Evolutionary conservation across 64 coral and sea anemone species (phyloP).

Genomic region (Trachythela sp.): DNA sequence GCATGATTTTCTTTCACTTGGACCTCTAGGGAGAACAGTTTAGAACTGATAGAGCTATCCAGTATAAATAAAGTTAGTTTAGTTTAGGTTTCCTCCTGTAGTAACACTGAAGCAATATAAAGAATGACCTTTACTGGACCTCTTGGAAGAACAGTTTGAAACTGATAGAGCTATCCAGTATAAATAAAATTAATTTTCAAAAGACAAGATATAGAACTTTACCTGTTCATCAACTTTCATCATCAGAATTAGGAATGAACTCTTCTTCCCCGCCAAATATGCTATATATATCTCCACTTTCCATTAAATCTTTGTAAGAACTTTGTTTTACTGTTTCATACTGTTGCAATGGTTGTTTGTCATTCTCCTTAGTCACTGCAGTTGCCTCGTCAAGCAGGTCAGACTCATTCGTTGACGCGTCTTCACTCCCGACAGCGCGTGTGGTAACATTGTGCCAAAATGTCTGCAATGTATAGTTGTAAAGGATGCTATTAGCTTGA

Average conservation of each 20-base stretch:
- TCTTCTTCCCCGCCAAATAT: neutral
- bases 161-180: no score
- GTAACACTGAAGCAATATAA: no score
- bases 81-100: no score
- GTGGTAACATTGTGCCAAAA: neutral
- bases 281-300: neutral
- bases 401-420: neutral
- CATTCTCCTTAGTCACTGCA: neutral
- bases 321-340: neutral
- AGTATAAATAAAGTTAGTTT: no score
- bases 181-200: neutral
- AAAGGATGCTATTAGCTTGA: neutral
- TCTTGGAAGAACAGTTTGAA: no score
- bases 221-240: neutral
- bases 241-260: neutral
- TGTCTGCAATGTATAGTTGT: neutral
- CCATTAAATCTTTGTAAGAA: conserved; percentile 4
- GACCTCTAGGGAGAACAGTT: no score
- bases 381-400: neutral
- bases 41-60: no score
- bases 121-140: no score
- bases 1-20: no score
- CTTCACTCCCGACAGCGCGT: neutral
- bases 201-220: neutral
- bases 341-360: neutral